A percentile compares a stretch with the other conserved stretches of the same genome.
phyloP scores from a whole-genome alignment of 2,113 vertebrate genomes.

The Corythornis cristatus region DNA sequence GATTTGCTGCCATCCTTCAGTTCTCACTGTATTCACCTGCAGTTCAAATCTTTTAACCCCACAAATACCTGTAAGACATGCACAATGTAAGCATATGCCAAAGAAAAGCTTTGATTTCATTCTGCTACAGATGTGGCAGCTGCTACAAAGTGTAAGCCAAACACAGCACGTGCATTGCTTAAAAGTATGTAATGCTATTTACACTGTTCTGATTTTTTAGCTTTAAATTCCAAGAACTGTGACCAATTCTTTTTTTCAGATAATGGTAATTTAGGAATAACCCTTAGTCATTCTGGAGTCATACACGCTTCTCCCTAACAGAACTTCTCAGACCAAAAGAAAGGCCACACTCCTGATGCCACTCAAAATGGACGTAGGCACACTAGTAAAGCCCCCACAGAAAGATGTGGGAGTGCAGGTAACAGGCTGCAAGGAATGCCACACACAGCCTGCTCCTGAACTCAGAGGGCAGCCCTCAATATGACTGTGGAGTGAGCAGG shows the following conservation, averaged over 20 bases:
- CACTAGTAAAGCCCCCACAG: too few species aligned
- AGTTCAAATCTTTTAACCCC: not conserved
- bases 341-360: too few species aligned
- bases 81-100: not conserved
- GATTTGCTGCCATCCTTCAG: slow-evolving; percentile 77
- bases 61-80: slow-evolving; percentile 54
- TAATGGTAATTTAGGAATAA: not conserved
- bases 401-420: too few species aligned
- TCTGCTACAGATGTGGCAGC: fast-evolving
- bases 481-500: too few species aligned
- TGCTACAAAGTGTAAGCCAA: not conserved
- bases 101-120: not conserved
- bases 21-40: slow-evolving; percentile 18
- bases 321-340: not conserved
- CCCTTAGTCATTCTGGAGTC: not conserved
- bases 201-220: not conserved
- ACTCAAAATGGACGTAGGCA: too few species aligned
- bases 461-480: too few species aligned
- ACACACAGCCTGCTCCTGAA: too few species aligned
- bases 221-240: not conserved
- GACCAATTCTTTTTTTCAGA: not conserved
- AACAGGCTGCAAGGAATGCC: too few species aligned
- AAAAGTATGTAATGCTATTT: not conserved
- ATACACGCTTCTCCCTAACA: not conserved
- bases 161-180: fast-evolving